Conservation (phyloP, 2,113 vertebrate genomes). For the Empidonax alnorum region DNA sequence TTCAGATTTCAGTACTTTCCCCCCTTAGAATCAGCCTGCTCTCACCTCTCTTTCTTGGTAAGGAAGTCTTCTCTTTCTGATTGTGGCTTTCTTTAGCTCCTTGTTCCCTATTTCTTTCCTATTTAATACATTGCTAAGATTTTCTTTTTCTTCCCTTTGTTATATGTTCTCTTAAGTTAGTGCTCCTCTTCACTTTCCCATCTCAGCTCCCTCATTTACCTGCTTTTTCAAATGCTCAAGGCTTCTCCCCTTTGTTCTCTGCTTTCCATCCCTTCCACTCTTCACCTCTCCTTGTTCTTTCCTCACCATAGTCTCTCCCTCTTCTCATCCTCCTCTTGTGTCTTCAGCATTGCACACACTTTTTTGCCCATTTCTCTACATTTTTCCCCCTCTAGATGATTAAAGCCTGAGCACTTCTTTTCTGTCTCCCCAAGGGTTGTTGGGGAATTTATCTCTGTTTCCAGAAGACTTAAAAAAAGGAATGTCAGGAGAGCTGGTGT, state of each 20-base stretch:
- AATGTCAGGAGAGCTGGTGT: neutral
- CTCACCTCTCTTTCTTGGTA: slow-evolving; percentile 11
- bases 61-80: slow-evolving; percentile 33
- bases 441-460: neutral
- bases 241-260: slow-evolving; percentile 41
- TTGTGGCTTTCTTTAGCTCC: slow-evolving; percentile 14
- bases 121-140: slow-evolving; percentile 21
- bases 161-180: neutral
- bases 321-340: neutral
- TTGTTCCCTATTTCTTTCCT: neutral
- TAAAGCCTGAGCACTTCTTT: neutral
- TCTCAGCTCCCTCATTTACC: slow-evolving; percentile 27
- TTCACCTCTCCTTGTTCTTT: slow-evolving; percentile 43
- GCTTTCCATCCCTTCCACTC: slow-evolving; percentile 52
- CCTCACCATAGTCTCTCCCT: neutral
- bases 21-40: neutral
- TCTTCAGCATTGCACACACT: neutral
- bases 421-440: neutral
- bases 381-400: neutral
- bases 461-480: neutral
- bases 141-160: slow-evolving; percentile 47
- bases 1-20: neutral
- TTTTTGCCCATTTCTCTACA: neutral
- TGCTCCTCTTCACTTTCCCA: neutral
- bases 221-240: slow-evolving; percentile 31